A percentile compares a stretch with the other conserved stretches of the same genome.
These are phyloP conservation scores for Ailuropoda melanoleuca DNA, from an alignment of 2,113 vertebrate genomes.

Conservation along the genomic window DNA sequence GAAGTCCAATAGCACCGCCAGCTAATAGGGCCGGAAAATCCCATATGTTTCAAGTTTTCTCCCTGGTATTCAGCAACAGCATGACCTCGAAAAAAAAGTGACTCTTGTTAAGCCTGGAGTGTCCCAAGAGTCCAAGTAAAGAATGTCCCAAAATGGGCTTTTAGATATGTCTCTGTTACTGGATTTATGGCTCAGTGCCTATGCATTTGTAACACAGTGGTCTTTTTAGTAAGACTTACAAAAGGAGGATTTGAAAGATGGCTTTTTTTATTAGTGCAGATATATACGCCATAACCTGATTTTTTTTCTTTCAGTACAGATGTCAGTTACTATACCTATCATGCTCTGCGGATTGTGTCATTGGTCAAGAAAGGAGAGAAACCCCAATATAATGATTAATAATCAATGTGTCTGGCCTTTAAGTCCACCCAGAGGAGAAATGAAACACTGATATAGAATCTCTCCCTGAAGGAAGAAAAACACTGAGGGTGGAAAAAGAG, in stretches of 20 bases:
- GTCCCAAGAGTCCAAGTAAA: conserved; percentile 71
- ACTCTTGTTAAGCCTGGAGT: conserved; percentile 52
- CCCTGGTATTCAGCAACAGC: conserved; percentile 13
- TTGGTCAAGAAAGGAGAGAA: conserved; percentile 82
- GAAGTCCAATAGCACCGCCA: neutral
- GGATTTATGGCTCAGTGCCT: conserved; percentile 70
- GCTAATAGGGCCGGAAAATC: neutral
- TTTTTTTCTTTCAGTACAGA: conserved; percentile 80
- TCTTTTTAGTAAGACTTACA: conserved; percentile 81
- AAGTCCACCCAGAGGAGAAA: conserved; percentile 82
- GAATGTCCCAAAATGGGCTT: conserved; percentile 69
- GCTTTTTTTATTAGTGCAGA: conserved; percentile 86
- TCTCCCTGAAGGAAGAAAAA: conserved; percentile 81
- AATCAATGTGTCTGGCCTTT: conserved; percentile 87
- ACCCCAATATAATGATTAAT: conserved; percentile 85
- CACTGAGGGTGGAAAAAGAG: conserved; percentile 68
- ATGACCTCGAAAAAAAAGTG: conserved; percentile 52
- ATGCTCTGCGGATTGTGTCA: conserved; percentile 82
- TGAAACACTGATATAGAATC: conserved; percentile 78
- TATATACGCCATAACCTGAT: conserved; percentile 83
- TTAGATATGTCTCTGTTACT: conserved; percentile 65
- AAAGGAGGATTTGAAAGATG: conserved; percentile 85
- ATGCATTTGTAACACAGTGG: conserved; percentile 79
- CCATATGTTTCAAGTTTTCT: conserved; percentile 29
- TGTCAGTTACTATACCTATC: conserved; percentile 85